Evolutionary conservation across 2,888 invertebrate species (phyloP), one percentile per base, ranked within the genome.

Genomic region (Syrphus vitripennis): DNA sequence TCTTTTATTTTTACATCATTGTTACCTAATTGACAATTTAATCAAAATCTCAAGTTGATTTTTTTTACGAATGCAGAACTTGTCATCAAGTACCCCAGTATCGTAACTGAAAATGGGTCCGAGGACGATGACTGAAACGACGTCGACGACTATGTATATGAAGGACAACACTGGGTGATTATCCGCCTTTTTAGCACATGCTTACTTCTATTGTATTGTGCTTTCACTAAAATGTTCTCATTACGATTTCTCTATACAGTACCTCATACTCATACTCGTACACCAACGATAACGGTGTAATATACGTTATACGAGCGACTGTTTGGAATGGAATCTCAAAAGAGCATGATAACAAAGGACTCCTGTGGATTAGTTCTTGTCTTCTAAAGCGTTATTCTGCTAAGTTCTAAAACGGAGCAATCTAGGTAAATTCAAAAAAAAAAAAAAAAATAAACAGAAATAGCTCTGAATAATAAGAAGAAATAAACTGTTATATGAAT

Each of bases 181-280:
- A 88, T 88, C 88, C 88, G 88, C 88, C 88, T 88, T 88, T 88
- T 88, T 88, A 88, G 88, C 88, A 88, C 88, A 88, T 88, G 88
- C 88, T 88, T 88, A 81, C 81, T 63, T 72, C 82, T 78, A 83
- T 88, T 88, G 88, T 88, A 29, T 7, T 67, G 71, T 76, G 84
- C 79, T 87, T 87, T 82, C 79, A 84, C 82, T 86, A 87, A 86
- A 82, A 87, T 83, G 84, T 86, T 86, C 83, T 88, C 82, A 86
- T 87, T 88, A 87, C 77, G 50, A 76, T 69, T 78, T 26, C 45
- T 63, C 19, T 24, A 14, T 31, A 16, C 21, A 29, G 21, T 12
- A 40, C 6, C n/a, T 29, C n/a, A n/a, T n/a, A n/a, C n/a, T n/a
- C n/a, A n/a, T n/a, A n/a, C n/a, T n/a, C n/a, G n/a, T n/a, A 42